Conservation (phyloP, 2,113 vertebrate genomes). For the Thunnus thynnus region DNA sequence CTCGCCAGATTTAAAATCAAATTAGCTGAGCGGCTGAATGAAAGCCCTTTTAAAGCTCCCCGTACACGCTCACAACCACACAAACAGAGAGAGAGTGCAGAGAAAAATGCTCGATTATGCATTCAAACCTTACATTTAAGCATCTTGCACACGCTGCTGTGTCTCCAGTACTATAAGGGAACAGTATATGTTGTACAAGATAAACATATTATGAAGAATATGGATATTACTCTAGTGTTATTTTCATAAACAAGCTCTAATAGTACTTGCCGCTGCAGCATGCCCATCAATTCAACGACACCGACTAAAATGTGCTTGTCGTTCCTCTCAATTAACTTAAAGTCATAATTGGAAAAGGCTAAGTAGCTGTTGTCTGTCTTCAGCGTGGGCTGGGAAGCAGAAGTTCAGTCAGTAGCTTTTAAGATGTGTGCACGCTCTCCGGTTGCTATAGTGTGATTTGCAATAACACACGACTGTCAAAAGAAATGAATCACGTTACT, state of each 20-base stretch:
- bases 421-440: slow-evolving; percentile 40
- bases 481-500: slow-evolving; percentile 71
- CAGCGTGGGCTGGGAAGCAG: slow-evolving; percentile 57
- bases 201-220: slow-evolving; percentile 62
- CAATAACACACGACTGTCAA: slow-evolving; percentile 55
- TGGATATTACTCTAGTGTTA: slow-evolving; percentile 56
- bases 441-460: slow-evolving; percentile 48
- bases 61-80: slow-evolving; percentile 9
- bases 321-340: slow-evolving; percentile 77
- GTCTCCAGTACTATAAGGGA: slow-evolving; percentile 5
- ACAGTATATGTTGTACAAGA: slow-evolving; percentile 36
- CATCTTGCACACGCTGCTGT: slow-evolving; percentile 5
- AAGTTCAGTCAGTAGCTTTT: slow-evolving; percentile 61
- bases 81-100: slow-evolving; percentile 7
- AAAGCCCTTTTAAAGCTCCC: slow-evolving; percentile 64
- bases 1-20: slow-evolving; percentile 76
- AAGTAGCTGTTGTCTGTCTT: slow-evolving; percentile 71
- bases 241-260: slow-evolving; percentile 69
- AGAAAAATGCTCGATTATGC: slow-evolving; percentile 40
- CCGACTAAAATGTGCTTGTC: slow-evolving; percentile 57
- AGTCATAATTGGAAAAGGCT: slow-evolving; percentile 73
- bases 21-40: slow-evolving; percentile 71
- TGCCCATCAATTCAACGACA: slow-evolving; percentile 58
- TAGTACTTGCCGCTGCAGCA: slow-evolving; percentile 31
- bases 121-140: slow-evolving; percentile 45